A percentile compares a stretch with the other conserved stretches of the same genome.
These are phyloP conservation scores for Cladorhizidae sp. DNA, from an alignment of 37 sponge, comb jelly and placozoan genomes.

Conservation along the genomic window DNA sequence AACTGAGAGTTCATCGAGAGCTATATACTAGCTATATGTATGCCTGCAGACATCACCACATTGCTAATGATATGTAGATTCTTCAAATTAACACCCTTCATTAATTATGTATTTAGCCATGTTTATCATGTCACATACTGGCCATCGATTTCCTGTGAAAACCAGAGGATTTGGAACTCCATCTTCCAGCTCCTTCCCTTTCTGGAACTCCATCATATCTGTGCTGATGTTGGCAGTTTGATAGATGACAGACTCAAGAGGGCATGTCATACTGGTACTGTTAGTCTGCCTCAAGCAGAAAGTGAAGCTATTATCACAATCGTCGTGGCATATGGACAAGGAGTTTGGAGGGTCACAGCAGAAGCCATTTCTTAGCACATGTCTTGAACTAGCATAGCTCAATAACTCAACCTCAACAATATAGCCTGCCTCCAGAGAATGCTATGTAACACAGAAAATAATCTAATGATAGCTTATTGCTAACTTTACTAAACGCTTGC, in stretches of 20 bases:
- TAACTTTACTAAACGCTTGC: too few relatives aligned
- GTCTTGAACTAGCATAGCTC: not conserved
- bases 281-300: not conserved
- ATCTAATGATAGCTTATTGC: too few relatives aligned
- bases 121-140: too few relatives aligned
- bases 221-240: not conserved
- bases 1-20: too few relatives aligned
- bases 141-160: conserved; percentile 1
- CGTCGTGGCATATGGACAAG: not conserved
- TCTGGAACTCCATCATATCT: not conserved
- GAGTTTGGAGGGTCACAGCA: not conserved
- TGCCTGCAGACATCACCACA: not conserved
- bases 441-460: not conserved
- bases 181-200: not conserved
- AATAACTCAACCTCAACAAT: not conserved
- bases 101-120: too few relatives aligned
- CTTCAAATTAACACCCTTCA: not conserved
- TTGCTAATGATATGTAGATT: not conserved
- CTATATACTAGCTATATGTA: not conserved
- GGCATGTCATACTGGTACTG: not conserved
- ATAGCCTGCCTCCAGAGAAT: not conserved
- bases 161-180: not conserved
- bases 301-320: not conserved
- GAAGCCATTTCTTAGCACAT: not conserved
- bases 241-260: not conserved